Evolutionary conservation across 2,888 invertebrate species (phyloP).

Genomic region (Troides aeacus): DNA sequence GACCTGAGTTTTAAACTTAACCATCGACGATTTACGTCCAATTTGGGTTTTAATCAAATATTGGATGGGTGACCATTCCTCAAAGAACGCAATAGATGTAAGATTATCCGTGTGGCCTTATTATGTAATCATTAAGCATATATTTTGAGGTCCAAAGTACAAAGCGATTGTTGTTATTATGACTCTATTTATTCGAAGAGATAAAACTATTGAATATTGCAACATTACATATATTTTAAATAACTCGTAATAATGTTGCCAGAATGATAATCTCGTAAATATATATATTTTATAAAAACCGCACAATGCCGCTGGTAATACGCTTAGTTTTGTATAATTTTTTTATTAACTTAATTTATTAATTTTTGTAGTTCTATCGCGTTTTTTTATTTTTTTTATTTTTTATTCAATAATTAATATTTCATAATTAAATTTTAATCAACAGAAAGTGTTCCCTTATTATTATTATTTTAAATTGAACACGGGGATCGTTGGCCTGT

Average conservation of each 20-base stretch:
- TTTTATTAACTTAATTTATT: slow-evolving; percentile 54
- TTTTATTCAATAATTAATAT: slow-evolving; percentile 47
- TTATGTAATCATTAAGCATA: slow-evolving; percentile 32
- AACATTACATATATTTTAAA: slow-evolving; percentile 12
- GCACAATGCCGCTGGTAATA: slow-evolving; percentile 61
- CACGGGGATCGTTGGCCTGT: slow-evolving; percentile 7
- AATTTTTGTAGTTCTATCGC: slow-evolving; percentile 31
- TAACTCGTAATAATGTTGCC: neutral
- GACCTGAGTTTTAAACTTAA: slow-evolving; percentile 14
- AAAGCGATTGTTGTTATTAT: slow-evolving; percentile 49
- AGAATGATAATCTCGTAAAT: slow-evolving; percentile 23
- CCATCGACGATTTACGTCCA: slow-evolving; percentile 23
- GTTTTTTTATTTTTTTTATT: slow-evolving; percentile 49
- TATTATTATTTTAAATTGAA: slow-evolving; percentile 18
- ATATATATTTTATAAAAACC: slow-evolving; percentile 36
- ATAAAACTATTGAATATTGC: neutral
- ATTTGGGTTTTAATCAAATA: slow-evolving; percentile 39
- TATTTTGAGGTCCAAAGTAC: slow-evolving; percentile 55
- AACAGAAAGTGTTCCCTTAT: slow-evolving; percentile 12
- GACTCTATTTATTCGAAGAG: slow-evolving; percentile 32
- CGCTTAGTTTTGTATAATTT: slow-evolving; percentile 57
- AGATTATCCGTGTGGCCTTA: slow-evolving; percentile 42
- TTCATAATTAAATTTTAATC: slow-evolving; percentile 39
- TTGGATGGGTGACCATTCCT: slow-evolving; percentile 43
- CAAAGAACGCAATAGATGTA: slow-evolving; percentile 30